Base-by-base conservation (phyloP, 2,797 vertebrate species). In the Syngnathus rostellatus region DNA sequence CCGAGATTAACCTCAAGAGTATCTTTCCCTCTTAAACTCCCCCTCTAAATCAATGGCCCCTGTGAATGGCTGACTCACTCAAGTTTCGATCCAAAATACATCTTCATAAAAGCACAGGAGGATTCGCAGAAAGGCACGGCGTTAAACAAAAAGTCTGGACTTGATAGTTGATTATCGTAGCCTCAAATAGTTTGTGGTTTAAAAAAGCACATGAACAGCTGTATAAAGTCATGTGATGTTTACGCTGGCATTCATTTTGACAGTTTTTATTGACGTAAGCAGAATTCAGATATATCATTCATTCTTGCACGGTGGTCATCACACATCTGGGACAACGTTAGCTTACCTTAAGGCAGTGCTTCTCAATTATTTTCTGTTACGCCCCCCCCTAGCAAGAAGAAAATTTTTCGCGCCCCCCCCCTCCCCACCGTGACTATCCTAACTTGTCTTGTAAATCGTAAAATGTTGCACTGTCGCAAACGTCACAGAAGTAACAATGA, bases 51-150 rank as follows among this genome's bases (percentile, higher is more conserved):
- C 73, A 68, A 75, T 75, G 73, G 7, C 73, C 65, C 62, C 65
- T 58, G 70, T 75, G 71, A 74, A 73, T 23, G 66, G 63, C 69
- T 77, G 79, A 84, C 70, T 81, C 82, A 69, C 69, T 74, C 62
- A 65, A 72, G 51, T 75, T 71, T 23, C 6, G 2, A 17, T 37
- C 55, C 55, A 8, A 37, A 57, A 55, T 21, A 25, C 62, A 55
- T 73, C 40, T 58, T 76, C 40, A 77, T 72, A 7, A 46, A 63
- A 63, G 25, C n/a, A 6, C 58, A 10, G 16, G 8, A 1, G 1
- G 11, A 60, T 41, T 17, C n/a, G 37, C 2, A 9, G 3, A 4
- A 51, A 68, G 38, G 62, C 5, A 9, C 17, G 1, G 19, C 48
- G 2, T 50, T 1, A 48, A 21, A 51, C n/a, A n/a, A 51, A 51